These are phyloP conservation scores for Pseudococcus longispinus DNA, from an alignment of 2,888 invertebrate genomes.

Conservation along the genomic window DNA sequence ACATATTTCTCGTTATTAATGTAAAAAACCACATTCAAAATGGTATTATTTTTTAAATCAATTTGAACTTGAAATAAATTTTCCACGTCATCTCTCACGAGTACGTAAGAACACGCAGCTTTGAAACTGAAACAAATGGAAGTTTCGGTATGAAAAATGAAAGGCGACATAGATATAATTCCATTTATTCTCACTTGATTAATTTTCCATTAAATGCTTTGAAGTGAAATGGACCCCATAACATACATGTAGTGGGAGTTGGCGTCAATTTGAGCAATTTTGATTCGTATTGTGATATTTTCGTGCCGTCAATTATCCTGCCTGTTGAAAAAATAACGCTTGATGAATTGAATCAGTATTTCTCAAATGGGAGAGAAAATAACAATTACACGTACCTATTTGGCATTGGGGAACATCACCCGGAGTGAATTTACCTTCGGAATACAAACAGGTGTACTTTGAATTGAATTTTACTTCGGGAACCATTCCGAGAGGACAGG, in stretches of 20 bases:
- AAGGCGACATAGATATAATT: neutral
- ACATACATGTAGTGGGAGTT: conserved; percentile 75
- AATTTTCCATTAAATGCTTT: conserved; percentile 86
- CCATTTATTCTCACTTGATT: conserved; percentile 68
- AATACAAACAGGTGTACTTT: conserved; percentile 73
- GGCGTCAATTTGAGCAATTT: conserved; percentile 1
- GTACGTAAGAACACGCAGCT: conserved; percentile 77
- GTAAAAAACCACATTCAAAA: conserved; percentile 69
- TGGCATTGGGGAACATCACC: conserved; percentile 77
- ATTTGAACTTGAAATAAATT: conserved; percentile 68
- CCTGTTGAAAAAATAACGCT: conserved; percentile 1
- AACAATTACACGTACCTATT: conserved; percentile 65
- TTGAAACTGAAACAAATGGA: conserved; percentile 69
- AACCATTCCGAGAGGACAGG: conserved; percentile 72
- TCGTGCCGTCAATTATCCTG: neutral
- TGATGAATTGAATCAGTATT: neutral
- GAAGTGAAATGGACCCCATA: conserved; percentile 82
- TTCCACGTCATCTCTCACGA: conserved; percentile 74
- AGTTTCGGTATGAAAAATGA: neutral
- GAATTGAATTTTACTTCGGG: conserved; percentile 71
- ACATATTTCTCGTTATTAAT: conserved; percentile 76
- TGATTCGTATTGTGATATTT: conserved; percentile 31
- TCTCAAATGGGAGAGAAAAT: neutral
- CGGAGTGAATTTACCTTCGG: conserved; percentile 72
- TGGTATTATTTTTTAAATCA: conserved; percentile 56